Conservation (phyloP, 2,113 vertebrate species). For the Gnathonemus longibarbis region DNA sequence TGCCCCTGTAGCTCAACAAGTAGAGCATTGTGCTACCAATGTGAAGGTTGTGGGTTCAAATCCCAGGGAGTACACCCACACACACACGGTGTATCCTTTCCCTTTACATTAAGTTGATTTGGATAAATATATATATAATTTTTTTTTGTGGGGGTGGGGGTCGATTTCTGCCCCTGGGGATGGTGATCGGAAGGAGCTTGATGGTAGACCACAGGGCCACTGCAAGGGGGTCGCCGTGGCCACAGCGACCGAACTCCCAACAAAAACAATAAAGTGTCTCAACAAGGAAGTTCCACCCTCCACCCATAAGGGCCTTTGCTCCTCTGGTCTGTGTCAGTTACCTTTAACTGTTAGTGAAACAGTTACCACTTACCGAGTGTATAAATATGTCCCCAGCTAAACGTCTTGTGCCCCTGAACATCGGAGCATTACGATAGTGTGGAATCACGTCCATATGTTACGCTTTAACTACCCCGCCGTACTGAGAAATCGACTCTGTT, state of each 20-base stretch:
- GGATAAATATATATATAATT: background rate
- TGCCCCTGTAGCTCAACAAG: too few species aligned
- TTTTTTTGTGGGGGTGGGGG: background rate
- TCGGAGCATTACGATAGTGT: background rate
- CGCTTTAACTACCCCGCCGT: background rate
- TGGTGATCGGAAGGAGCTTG: background rate
- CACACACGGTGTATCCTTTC: background rate
- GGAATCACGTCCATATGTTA: background rate
- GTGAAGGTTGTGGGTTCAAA: background rate
- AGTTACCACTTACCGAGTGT: background rate
- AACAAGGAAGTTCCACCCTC: background rate
- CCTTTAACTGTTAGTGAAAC: background rate
- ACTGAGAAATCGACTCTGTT: background rate
- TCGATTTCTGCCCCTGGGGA: background rate
- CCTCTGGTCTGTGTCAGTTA: background rate
- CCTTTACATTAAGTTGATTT: background rate
- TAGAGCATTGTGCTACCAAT: background rate
- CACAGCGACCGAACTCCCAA: background rate
- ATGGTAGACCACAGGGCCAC: background rate
- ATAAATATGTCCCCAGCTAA: background rate
- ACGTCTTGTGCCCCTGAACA: background rate
- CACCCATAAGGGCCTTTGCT: background rate
- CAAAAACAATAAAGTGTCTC: background rate
- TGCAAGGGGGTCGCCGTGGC: background rate
- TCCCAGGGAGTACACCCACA: background rate